Base-by-base conservation (phyloP, 2,113 vertebrate species). In the Mormyrus lacerda region DNA sequence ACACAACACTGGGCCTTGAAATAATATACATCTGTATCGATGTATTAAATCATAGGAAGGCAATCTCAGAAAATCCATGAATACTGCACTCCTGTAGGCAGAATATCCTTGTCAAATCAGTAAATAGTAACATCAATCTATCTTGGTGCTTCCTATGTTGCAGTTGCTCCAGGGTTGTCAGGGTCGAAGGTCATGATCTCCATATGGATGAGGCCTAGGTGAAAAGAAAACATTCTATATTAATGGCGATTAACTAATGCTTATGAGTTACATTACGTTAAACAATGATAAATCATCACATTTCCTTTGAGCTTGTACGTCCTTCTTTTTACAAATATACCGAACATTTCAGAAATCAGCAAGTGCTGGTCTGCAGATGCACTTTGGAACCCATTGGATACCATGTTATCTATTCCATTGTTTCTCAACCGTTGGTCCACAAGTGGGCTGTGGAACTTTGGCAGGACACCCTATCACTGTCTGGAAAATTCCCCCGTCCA, bases 171-270 rank as follows among this genome's bases (percentile, higher is more conserved):
- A 24, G 95, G 96, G 91, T 96, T 94, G 31, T 93, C 93, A 45
- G 95, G 94, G 91, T 96, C 95, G 76, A 96, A 97, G 65, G 95
- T 96, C 95, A 96, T 96, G 76, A 96, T 96, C 93, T 97, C 96
- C 95, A 97, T 96, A 90, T 97, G 96, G 91, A 96, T 95, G 35
- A 97, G 95, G 91, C 95, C 95, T 95, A 85, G 19, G 88, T 88
- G 58, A 90, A 88, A 3, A 88, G 8, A 44, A 76, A 84, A n/a
- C 35, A 47, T 45, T 39, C 82, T 79, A 79, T 15, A 79, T 79
- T 79, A 76, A 76, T 7, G 69, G 27, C 13, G 7, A 82, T 47
- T 83, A 24, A 84, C 19, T 24, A 45, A 17, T 84, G 82, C 24
- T 84, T 47, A 0, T 44, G 4, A 19, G 17, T 39, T 39, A 79